A percentile compares a stretch with the other conserved stretches of the same genome.
phyloP scores from a whole-genome alignment of 1,140 invertebrate genomes.

The Cydia amplana region DNA sequence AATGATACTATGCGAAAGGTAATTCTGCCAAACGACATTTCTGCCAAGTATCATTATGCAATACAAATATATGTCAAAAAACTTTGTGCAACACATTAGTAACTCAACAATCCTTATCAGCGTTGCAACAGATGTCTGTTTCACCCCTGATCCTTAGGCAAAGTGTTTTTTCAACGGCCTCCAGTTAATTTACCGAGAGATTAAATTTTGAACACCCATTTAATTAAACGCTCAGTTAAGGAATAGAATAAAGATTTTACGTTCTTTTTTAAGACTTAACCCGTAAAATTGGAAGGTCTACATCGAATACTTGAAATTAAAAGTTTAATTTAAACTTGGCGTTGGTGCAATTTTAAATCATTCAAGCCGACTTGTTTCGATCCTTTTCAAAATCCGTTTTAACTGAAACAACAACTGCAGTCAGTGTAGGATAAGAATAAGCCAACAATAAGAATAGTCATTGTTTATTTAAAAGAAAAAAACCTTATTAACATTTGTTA shows the following conservation, averaged over 20 bases:
- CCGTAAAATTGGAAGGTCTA: conserved; percentile 1
- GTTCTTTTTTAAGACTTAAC: conserved; percentile 20
- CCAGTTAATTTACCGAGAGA: not conserved
- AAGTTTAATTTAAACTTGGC: conserved; percentile 3
- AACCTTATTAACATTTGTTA: no score
- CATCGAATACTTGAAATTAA: not conserved
- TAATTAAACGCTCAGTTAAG: conserved; percentile 15
- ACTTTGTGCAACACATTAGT: no score
- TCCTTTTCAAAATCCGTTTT: no score
- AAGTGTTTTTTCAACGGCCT: not conserved
- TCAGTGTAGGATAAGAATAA: no score
- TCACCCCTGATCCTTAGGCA: not conserved
- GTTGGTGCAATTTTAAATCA: not conserved
- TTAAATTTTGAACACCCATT: conserved; percentile 17
- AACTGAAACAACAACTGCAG: no score
- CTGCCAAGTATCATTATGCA: no score
- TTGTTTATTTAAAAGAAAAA: no score
- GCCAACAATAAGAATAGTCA: no score
- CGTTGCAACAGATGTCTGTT: not conserved
- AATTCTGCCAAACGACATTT: no score
- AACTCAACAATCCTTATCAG: not conserved
- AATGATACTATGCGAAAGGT: no score
- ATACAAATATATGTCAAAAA: no score
- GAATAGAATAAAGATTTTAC: conserved; percentile 14
- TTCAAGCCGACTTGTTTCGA: no score